Evolutionary conservation across 2,888 invertebrate species (phyloP).

Genomic region (Drosophila aldrichi): DNA sequence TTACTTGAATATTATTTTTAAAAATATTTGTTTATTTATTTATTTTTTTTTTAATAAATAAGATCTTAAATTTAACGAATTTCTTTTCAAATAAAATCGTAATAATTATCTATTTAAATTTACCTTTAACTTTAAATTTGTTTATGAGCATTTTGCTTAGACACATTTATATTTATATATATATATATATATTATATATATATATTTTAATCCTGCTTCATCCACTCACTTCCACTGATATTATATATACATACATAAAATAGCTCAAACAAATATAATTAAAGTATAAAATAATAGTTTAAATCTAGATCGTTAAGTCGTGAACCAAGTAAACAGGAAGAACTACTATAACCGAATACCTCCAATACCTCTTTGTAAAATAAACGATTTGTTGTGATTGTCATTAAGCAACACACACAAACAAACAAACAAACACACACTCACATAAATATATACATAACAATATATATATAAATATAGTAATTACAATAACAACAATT

Average conservation of each 20-base stretch:
- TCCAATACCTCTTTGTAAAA: slow-evolving; percentile 83
- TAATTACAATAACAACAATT: slow-evolving; percentile 55
- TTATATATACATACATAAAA: slow-evolving; percentile 30
- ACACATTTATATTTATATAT: no score
- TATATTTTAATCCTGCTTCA: no score
- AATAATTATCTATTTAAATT: no score
- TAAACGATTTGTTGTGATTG: slow-evolving; percentile 76
- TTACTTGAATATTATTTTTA: no score
- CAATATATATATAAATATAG: slow-evolving; percentile 14
- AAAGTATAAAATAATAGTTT: slow-evolving; percentile 21
- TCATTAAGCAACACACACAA: slow-evolving; percentile 61
- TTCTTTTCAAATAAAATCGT: neutral
- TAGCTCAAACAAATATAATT: slow-evolving; percentile 14
- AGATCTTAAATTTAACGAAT: neutral
- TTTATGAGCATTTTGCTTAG: no score
- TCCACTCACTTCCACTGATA: slow-evolving; percentile 19
- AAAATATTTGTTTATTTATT: no score
- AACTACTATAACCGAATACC: slow-evolving; percentile 85
- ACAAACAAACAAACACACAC: slow-evolving; percentile 20
- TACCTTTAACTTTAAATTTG: no score
- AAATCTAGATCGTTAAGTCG: slow-evolving; percentile 57
- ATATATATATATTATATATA: no score
- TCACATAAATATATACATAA: slow-evolving; percentile 30
- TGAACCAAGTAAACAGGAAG: slow-evolving; percentile 80
- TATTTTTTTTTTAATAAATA: no score